phyloP scores from a whole-genome alignment of 2,113 vertebrate species.

The Onychostruthus taczanowskii region DNA sequence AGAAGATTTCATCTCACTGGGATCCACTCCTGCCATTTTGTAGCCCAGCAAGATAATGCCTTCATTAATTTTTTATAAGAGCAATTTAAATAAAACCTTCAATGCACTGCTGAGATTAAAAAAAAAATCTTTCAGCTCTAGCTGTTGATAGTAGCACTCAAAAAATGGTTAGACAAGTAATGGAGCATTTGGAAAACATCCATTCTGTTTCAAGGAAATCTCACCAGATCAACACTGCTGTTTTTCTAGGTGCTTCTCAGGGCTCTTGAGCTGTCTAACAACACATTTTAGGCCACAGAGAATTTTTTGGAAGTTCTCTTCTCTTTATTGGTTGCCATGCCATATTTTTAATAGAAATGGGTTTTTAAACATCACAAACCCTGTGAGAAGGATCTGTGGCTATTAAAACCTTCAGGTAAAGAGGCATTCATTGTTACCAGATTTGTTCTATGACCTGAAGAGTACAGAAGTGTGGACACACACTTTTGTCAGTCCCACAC shows the following conservation, averaged over 20 bases:
- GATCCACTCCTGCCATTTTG: constrained; percentile 58
- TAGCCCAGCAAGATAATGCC: constrained; percentile 66
- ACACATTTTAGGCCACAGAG: not conserved
- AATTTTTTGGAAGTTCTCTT: not conserved
- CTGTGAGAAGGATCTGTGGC: not conserved
- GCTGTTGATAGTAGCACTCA: constrained; percentile 47
- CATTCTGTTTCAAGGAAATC: constrained; percentile 13
- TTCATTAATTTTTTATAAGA: constrained; percentile 71
- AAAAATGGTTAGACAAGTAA: constrained; percentile 37
- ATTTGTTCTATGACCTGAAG: not conserved
- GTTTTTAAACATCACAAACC: not conserved
- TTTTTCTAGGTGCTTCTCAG: not conserved
- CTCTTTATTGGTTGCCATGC: not conserved
- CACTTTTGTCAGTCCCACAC: not conserved
- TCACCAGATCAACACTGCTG: not conserved
- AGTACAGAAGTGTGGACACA: not conserved
- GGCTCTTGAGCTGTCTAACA: not conserved
- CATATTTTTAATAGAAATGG: not conserved
- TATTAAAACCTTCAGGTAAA: not conserved
- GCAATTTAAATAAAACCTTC: constrained; percentile 65
- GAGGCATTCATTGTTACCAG: not conserved
- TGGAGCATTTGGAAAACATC: constrained; percentile 31
- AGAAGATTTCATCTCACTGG: constrained; percentile 63
- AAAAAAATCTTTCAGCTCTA: constrained; percentile 6
- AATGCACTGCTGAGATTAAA: constrained; percentile 44